These are phyloP conservation scores for Collichthys lucidus DNA, from an alignment of 2,113 vertebrate species.

Conservation along the genomic window DNA sequence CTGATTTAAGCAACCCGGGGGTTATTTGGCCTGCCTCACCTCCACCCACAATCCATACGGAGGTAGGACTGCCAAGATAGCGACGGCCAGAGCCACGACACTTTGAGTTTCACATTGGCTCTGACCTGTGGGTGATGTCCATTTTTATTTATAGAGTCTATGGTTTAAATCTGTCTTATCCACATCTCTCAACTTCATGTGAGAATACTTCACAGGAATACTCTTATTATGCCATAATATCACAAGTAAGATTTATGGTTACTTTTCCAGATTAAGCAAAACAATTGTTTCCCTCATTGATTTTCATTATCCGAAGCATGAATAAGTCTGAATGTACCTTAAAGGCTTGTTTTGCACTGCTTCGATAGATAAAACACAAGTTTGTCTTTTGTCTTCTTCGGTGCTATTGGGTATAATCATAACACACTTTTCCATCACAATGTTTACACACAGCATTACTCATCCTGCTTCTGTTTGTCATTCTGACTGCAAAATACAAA, in stretches of 20 bases:
- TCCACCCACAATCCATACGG: too few relatives aligned
- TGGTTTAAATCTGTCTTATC: neutral
- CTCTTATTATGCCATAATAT: neutral
- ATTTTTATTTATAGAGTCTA: too few relatives aligned
- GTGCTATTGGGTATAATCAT: conserved; percentile 13
- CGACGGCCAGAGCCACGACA: too few relatives aligned
- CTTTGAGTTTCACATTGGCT: too few relatives aligned
- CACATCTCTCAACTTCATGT: neutral
- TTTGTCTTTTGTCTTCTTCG: neutral
- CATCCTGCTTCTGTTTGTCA: neutral
- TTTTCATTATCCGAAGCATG: neutral
- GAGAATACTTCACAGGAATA: neutral
- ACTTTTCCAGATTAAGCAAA: neutral
- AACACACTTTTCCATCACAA: neutral
- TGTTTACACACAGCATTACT: conserved; percentile 19
- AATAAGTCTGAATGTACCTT: neutral
- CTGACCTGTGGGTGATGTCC: too few relatives aligned
- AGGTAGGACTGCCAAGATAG: too few relatives aligned
- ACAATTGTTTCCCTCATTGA: neutral
- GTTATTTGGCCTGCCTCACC: too few relatives aligned
- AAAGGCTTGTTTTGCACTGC: neutral
- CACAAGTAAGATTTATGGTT: neutral
- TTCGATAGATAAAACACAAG: neutral
- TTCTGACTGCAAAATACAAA: neutral
- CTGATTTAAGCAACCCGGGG: too few relatives aligned